Base-by-base conservation (phyloP, 1,140 invertebrate genomes). In the Cephus cinctus region DNA sequence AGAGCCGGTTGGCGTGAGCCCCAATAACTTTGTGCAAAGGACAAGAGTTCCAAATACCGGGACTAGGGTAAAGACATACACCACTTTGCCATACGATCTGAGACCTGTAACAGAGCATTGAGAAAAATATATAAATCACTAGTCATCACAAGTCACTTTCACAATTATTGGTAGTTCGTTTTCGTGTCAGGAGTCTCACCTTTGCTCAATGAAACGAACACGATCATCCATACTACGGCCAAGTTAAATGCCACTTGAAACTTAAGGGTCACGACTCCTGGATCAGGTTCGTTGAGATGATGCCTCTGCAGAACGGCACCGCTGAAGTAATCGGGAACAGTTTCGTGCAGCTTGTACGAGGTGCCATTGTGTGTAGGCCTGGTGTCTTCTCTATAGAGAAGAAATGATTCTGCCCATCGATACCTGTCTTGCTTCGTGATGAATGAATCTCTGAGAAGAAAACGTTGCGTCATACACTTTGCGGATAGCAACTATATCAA, bases 201-300 rank as follows among this genome's bases (percentile, higher is more conserved):
- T 85, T 92, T 93, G 67, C 89, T 91, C 2, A 95, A 78, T n/a
- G 86, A 86, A 6, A 95, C 82, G 61, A 94, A 94, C 8, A 94
- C 85, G 23, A 92, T 86, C 80, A 92, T 87, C 93, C 93, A 96
- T 11, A 94, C 85, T 3, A 94, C 85, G 1, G 89, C 89, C 61
- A 95, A 78, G 71, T 94, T 92, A 71, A 94, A 93, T 2, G 90
- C 88, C 41, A 92, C 81, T 78, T 94, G 89, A 71, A 92, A 92
- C 67, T 90, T 90, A 21, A 92, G 81, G 4, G 84, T 83, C 4
- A 86, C 84, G 25, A 84, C 65, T 41, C 73, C 73, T 40, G 78
- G 81, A 43, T 83, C 81, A n/a, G 81, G 68, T 5, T 81, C 79
- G 38, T 72, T 73, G 16, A 85, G 59, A 60, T 84, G 80, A 58